Percentiles rank a stretch among this genome's conserved stretches.
These are phyloP conservation scores for Chelidonichthys spinosus DNA, from an alignment of 2,797 vertebrate species.

Conservation along the genomic window DNA sequence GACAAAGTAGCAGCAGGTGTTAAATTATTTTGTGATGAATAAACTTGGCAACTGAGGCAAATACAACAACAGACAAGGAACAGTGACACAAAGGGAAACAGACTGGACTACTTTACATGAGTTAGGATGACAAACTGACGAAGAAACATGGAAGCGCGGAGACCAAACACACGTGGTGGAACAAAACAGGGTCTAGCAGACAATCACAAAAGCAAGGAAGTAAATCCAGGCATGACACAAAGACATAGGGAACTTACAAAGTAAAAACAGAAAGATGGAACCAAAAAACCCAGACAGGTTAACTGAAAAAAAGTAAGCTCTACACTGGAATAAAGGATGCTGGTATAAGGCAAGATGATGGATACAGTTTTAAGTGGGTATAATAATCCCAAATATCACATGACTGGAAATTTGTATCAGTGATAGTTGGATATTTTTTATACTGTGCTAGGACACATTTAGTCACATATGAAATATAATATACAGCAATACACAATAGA, in stretches of 20 bases:
- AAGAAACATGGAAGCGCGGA: not conserved
- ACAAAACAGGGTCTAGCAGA: not conserved
- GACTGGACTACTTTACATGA: not conserved
- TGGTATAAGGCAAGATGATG: not conserved
- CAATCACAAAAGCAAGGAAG: not conserved
- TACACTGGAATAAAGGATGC: not conserved
- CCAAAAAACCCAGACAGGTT: not conserved
- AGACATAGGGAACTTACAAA: not conserved
- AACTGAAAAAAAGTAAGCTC: not conserved
- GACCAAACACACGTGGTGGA: not conserved
- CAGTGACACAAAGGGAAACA: not conserved
- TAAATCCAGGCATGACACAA: not conserved
- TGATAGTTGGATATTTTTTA: not conserved
- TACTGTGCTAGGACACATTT: not conserved
- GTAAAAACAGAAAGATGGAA: not conserved
- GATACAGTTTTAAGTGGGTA: not conserved
- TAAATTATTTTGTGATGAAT: not conserved
- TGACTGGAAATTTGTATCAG: not conserved
- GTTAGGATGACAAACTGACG: not conserved
- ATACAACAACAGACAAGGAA: not conserved
- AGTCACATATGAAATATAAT: not conserved
- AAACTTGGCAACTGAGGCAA: not conserved
- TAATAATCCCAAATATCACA: not conserved
- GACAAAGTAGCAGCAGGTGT: not conserved
- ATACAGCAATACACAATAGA: not conserved